phyloP scores from a whole-genome alignment of 2,797 vertebrate species.

The Hyperoplus immaculatus region DNA sequence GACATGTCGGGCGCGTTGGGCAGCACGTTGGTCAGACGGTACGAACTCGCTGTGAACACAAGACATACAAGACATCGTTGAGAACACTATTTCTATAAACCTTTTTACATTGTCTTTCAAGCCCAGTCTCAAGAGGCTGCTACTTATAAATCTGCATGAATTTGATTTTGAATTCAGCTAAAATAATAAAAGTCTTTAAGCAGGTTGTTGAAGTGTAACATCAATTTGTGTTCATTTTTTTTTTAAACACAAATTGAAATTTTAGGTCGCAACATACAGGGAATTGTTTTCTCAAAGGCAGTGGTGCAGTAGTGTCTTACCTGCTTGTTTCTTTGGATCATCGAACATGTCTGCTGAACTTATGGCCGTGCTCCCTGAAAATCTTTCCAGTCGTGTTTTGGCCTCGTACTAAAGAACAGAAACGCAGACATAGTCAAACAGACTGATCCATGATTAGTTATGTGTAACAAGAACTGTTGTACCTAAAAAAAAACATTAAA shows the following conservation, averaged over 20 bases:
- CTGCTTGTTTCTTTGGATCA: slow-evolving; percentile 90
- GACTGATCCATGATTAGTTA: too few species aligned
- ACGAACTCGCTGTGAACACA: slow-evolving; percentile 83
- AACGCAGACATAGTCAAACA: not conserved
- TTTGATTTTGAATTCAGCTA: too few species aligned
- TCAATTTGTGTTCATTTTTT: too few species aligned
- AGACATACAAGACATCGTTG: not conserved
- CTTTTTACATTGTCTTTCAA: too few species aligned
- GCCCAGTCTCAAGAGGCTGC: too few species aligned
- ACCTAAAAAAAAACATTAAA: not conserved
- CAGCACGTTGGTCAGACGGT: slow-evolving; percentile 90
- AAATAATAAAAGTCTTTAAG: too few species aligned
- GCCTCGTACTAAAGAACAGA: slow-evolving; percentile 89
- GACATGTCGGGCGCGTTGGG: slow-evolving; percentile 94
- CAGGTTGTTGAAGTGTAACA: too few species aligned
- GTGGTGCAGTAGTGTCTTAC: slow-evolving; percentile 69
- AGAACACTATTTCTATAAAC: not conserved
- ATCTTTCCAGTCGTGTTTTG: slow-evolving; percentile 90
- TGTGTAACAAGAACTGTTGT: not conserved
- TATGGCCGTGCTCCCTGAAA: slow-evolving; percentile 90
- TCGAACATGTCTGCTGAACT: slow-evolving; percentile 96
- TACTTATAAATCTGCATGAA: too few species aligned
- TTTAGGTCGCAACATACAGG: not conserved
- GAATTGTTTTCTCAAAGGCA: not conserved
- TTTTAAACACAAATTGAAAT: not conserved